These are phyloP conservation scores for Phylloscopus trochilus DNA, from an alignment of 2,113 vertebrate species.

Conservation along the genomic window DNA sequence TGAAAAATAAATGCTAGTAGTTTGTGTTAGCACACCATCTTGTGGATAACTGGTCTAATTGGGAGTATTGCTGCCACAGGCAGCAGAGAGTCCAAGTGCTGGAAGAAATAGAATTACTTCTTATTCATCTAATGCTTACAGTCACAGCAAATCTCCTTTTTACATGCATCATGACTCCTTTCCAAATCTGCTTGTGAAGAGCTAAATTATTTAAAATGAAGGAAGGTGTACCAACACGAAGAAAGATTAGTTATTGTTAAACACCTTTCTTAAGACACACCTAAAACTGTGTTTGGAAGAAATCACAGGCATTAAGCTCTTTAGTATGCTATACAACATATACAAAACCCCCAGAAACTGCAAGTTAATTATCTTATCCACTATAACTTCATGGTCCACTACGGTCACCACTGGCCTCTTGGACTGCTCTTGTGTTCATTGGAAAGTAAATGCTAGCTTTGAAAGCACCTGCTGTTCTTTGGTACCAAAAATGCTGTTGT, in stretches of 20 bases:
- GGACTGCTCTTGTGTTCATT: neutral
- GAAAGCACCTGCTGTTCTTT: neutral
- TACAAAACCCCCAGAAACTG: neutral
- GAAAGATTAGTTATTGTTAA: neutral
- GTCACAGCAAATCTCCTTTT: neutral
- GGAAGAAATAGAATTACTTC: neutral
- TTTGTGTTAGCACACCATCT: constrained; percentile 71
- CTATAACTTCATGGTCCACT: neutral
- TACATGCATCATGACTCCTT: neutral
- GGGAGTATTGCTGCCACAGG: neutral
- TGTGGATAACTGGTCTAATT: constrained; percentile 48
- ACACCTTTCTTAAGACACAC: neutral
- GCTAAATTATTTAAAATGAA: neutral
- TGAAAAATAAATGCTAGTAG: neutral
- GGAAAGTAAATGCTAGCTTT: neutral
- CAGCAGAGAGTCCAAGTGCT: neutral
- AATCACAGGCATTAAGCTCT: neutral
- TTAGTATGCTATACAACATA: neutral
- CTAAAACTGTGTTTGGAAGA: neutral
- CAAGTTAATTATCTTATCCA: neutral
- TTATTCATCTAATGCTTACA: neutral
- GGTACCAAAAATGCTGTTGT: neutral
- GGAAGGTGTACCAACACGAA: neutral
- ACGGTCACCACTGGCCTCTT: neutral
- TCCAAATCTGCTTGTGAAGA: neutral